Evolutionary conservation across 2,888 invertebrate genomes (phyloP), one percentile per base, ranked within the genome.

Genomic region (Syrista parreyssii): DNA sequence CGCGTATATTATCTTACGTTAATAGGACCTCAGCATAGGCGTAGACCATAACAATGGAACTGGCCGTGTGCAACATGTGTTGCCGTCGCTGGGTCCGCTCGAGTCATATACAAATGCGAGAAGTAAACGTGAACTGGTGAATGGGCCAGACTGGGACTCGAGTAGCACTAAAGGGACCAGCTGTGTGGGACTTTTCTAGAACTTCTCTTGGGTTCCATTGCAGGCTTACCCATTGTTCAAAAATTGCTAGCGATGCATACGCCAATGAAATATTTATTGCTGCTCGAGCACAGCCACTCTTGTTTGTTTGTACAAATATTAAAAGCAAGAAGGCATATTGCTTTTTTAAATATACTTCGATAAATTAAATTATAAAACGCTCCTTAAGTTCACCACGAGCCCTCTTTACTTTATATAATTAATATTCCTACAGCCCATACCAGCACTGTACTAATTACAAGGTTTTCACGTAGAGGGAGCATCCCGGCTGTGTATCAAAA

Each of bases 21-120:
- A 55, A 55, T 55, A 15, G 55, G 15, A 23, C 55, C 55, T 55
- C 55, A 23, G 55, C 55, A 55, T 55, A 9, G 55, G 55, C 55
- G 55, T 15, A 55, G 55, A 55, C 23, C 55, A 55, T 71, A 81
- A 83, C 83, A 83, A 83, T 83, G 35, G 83, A 72, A 69, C 76
- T 79, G 80, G 78, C 81, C 76, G 12, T 33, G n/a, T 73, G 83
- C 83, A 83, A 83, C 83, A 83, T 83, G 83, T 83, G 83, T 83
- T 83, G 80, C 83, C 55, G 55, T 55, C 55, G 55, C 55, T 55
- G 23, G 55, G 55, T 55, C 31, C 71, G 31, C 71, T 71, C 71
- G 55, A 55, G 55, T 55, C 71, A 31, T 71, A 71, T 32, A 12
- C 33, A 71, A 31, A 71, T 33, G 71, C 71, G 71, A 31, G 71